A percentile compares a stretch with the other conserved stretches of the same genome.
phyloP scores from a whole-genome alignment of 2,888 invertebrate genomes.

The Belgica antarctica region DNA sequence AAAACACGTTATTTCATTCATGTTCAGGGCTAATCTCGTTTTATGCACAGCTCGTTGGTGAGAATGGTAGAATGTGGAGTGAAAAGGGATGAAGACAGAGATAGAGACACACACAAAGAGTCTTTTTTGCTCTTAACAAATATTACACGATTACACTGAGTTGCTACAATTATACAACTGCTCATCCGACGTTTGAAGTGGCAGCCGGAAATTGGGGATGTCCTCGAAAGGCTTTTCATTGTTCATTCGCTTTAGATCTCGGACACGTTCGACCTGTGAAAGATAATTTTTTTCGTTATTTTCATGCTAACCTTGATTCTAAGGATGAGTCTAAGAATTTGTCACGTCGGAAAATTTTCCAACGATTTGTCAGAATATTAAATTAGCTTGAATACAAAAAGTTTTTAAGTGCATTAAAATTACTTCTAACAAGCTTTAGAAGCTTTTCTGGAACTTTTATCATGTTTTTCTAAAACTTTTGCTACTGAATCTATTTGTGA shows the following conservation, averaged over 20 bases:
- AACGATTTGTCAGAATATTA: too few relatives aligned
- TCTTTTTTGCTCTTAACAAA: neutral
- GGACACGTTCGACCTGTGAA: constrained; percentile 64
- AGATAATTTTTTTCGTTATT: too few relatives aligned
- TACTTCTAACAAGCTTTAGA: too few relatives aligned
- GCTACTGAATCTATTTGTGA: too few relatives aligned
- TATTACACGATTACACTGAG: constrained; percentile 31
- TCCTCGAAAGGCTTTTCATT: constrained; percentile 74
- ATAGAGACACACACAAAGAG: neutral
- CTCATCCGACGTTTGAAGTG: constrained; percentile 39
- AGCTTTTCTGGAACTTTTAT: too few relatives aligned
- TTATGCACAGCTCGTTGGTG: constrained; percentile 1
- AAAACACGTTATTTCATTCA: neutral
- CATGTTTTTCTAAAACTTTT: too few relatives aligned
- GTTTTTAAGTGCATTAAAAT: too few relatives aligned
- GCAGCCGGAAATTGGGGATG: constrained; percentile 54
- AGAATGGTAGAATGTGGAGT: neutral
- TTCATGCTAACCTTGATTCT: neutral
- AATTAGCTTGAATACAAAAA: too few relatives aligned
- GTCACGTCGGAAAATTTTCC: too few relatives aligned
- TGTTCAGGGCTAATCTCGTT: constrained; percentile 23
- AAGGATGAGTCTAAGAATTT: too few relatives aligned
- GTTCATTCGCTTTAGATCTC: constrained; percentile 68
- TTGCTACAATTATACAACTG: constrained; percentile 43
- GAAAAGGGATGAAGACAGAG: neutral